Evolutionary conservation across 2,113 vertebrate genomes (phyloP).

Genomic region (Channa argus): DNA sequence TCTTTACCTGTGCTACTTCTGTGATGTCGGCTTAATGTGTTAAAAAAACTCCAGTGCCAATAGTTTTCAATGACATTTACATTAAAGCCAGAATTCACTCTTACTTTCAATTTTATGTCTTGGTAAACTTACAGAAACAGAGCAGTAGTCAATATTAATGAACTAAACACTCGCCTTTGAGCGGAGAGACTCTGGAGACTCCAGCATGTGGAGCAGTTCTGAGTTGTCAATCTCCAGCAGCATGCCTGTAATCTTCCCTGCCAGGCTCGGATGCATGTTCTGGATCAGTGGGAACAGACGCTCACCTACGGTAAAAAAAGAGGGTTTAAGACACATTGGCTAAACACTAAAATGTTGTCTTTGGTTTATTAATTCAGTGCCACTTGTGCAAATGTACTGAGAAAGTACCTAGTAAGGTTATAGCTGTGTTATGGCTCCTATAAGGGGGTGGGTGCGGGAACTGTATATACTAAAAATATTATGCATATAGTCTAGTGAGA

Average conservation of each 20-base stretch:
- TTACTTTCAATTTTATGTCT: background rate
- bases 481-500: too few species aligned
- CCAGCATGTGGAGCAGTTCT: conserved; percentile 98
- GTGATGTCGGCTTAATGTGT: too few species aligned
- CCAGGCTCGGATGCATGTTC: conserved; percentile 95
- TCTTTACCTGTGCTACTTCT: too few species aligned
- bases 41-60: background rate
- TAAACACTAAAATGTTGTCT: background rate
- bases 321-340: background rate
- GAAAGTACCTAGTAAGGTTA: too few species aligned
- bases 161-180: conserved; percentile 87
- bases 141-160: conserved; percentile 1
- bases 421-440: too few species aligned
- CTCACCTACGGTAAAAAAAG: conserved; percentile 84
- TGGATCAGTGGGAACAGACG: conserved; percentile 97
- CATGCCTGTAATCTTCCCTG: conserved; percentile 99
- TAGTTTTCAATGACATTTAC: background rate
- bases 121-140: background rate
- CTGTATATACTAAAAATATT: too few species aligned
- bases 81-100: background rate
- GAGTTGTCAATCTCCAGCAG: conserved; percentile 98
- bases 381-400: background rate
- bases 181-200: conserved; percentile 97
- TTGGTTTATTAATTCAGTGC: background rate
- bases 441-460: too few species aligned